Evolutionary conservation across 2,113 vertebrate species (phyloP), one percentile per base, ranked within the genome.

Genomic region (Gopherus evgoodei): DNA sequence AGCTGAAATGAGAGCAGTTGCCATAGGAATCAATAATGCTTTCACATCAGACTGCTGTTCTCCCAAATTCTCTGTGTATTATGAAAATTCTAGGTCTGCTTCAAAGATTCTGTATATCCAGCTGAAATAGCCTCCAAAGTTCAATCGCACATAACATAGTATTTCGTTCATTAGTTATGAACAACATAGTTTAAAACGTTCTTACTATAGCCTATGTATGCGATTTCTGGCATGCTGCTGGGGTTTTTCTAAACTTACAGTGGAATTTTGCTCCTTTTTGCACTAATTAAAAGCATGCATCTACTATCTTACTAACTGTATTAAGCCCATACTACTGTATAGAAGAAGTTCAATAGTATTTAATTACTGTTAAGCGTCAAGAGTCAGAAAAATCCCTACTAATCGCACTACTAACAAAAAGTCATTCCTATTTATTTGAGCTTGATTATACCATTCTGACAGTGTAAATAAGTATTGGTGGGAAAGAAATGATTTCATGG

Each of bases 381-480:
- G 75, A 91, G 27, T 21, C 29, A 4, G 3, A 47, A 59, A 2
- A 75, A 5, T 59, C 1, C 29, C 59, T 84, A 44, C 0, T 3
- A 42, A 42, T 8, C 35, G 2, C 7, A 35, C 50, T 69, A 8
- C 16, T 11, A 35, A 4, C 2, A 47, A 78, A 78, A 78, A 78
- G 22, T 47, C 4, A 47, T 25, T 29, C 42, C 42, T 78, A 47
- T 44, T 78, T 78, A 29, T 78, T 3, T 47, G 21, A 78, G 42
- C 24, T 27, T 47, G 3, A 47, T 29, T 78, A 27, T 4, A 78
- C 24, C 42, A 47, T 13, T 47, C 75, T 78, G 12, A 12, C 42
- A 47, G 42, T 27, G 42, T 72, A 72, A 72, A 38, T 19, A 72
- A 38, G 35, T 50, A 5, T 1, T 75, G 9, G 22, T 17, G n/a